These are phyloP conservation scores for Chondrosia reniformis DNA, from an alignment of 37 sponge, comb jelly and placozoan species.

Conservation along the genomic window DNA sequence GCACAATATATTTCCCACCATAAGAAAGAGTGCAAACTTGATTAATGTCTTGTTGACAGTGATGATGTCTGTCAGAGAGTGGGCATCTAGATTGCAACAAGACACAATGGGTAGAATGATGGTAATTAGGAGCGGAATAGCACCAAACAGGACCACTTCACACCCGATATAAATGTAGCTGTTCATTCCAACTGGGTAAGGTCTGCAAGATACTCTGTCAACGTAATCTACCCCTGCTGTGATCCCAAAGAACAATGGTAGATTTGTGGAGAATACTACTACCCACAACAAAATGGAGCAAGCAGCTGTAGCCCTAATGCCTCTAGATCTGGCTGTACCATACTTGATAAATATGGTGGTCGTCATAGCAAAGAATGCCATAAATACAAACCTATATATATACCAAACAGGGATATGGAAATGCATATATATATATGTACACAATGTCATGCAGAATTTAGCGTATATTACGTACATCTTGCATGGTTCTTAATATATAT, in stretches of 20 bases:
- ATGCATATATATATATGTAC: no score
- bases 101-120: not conserved
- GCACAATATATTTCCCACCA: not conserved
- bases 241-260: not conserved
- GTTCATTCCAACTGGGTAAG: not conserved
- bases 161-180: not conserved
- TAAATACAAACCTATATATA: conserved; percentile 1
- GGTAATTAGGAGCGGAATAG: not conserved
- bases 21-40: conserved; percentile 16
- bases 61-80: not conserved
- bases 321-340: not conserved
- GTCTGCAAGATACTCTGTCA: conserved; percentile 19
- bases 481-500: no score
- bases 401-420: no score
- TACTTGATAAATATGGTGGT: not conserved
- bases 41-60: not conserved
- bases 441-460: no score
- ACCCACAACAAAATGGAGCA: not conserved
- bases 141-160: not conserved
- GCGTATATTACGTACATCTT: no score
- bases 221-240: not conserved
- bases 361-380: not conserved
- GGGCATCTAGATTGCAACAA: not conserved
- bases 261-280: not conserved
- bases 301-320: not conserved